Evolutionary conservation across 2,888 invertebrate species (phyloP).

Genomic region (Petrolisthes manimaculis): DNA sequence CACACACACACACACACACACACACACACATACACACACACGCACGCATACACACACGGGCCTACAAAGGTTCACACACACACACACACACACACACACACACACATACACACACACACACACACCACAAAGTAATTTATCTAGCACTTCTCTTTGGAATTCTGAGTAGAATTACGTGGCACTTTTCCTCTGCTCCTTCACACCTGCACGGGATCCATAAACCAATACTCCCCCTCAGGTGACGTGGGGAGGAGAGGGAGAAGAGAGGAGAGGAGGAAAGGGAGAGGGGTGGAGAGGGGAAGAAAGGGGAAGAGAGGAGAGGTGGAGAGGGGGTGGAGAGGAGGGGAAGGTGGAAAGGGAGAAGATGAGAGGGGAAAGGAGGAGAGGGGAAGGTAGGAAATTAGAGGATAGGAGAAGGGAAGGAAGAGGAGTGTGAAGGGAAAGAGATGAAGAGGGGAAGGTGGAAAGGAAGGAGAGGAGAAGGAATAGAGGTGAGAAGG

Average conservation of each 20-base stretch:
- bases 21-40: constrained; percentile 2
- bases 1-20: constrained; percentile 13
- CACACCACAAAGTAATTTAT: background rate
- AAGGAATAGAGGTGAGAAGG: no score
- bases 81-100: constrained; percentile 27
- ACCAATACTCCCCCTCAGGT: constrained; percentile 44
- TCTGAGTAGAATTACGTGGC: constrained; percentile 23
- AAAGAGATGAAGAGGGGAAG: background rate
- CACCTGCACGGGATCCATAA: constrained; percentile 49
- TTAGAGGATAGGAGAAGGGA: background rate
- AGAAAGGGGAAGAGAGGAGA: background rate
- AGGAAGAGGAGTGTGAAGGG: background rate
- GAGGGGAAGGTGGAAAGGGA: background rate
- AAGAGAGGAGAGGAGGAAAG: background rate
- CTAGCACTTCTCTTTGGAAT: background rate
- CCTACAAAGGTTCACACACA: constrained; percentile 14
- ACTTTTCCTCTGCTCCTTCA: constrained; percentile 26
- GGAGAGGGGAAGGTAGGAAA: background rate
- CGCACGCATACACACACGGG: constrained; percentile 9
- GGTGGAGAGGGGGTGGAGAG: background rate
- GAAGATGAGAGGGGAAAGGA: background rate
- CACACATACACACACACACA: background rate
- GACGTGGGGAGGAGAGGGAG: background rate
- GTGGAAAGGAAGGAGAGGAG: background rate
- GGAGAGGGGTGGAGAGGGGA: background rate